Base-by-base conservation (phyloP, 2,113 vertebrate genomes). In the Propithecus coquereli region DNA sequence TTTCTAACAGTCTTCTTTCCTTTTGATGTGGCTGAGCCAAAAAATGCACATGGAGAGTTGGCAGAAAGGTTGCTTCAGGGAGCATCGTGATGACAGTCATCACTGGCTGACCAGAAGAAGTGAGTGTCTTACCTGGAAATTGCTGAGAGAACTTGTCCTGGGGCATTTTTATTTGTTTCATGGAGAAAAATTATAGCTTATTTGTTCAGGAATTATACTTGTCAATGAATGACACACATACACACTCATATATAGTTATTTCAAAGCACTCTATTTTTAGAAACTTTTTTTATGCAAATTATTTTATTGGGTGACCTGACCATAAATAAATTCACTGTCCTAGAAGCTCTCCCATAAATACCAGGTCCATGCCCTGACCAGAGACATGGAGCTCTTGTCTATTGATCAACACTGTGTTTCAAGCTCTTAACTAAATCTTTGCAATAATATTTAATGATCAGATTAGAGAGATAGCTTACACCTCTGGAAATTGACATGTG, bases 31-130 rank as follows among this genome's bases (percentile, higher is more conserved):
- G 5, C 45, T 50, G 66, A 94, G 30, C 30, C 34, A 32, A 32
- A 34, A 54, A n/a, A 50, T 12, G 30, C 5, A 23, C 5, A 0
- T 27, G 3, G 68, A 76, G 13, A 27, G 37, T 6, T 34, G 68
- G 50, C 85, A 27, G 47, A 2, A 45, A 81, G 83, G 9, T 52
- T 6, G 0, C 23, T 6, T 45, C 40, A 3, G 20, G 47, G 54
- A 37, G 5, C 14, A 1, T 7, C 0, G 6, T 37, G 34, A 2
- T 17, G 10, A 10, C 2, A 63, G 18, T 63, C n/a, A 6, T 30
- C 6, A 2, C 7, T 23, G 27, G 23, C 10, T 30, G 34, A 16
- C 63, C 8, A 0, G 32, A 6, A 45, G 43, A 37, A n/a, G 13
- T 3, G 7, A 40, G 25, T 1, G 30, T 11, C 54, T 61, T 43